Evolutionary conservation across 2,797 vertebrate species (phyloP).

Genomic region (Ctenosaura bakeri): DNA sequence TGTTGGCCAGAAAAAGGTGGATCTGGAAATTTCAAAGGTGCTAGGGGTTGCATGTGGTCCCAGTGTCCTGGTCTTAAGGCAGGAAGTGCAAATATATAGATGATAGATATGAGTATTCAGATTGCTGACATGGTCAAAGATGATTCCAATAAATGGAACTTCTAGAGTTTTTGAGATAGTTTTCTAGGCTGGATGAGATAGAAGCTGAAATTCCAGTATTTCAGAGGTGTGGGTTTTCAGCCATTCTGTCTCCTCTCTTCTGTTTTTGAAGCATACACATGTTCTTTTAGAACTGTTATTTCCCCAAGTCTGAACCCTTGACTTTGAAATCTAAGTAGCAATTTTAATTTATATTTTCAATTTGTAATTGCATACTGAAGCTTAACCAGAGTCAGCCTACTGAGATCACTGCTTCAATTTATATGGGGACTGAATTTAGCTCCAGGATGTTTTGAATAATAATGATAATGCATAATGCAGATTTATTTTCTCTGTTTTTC

Average conservation of each 20-base stretch:
- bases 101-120: background rate
- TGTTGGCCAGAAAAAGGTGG: too few species aligned
- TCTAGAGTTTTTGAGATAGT: background rate
- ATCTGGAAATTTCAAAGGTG: too few species aligned
- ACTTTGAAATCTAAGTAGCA: constrained; percentile 27
- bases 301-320: background rate
- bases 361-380: constrained; percentile 8
- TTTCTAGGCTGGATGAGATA: background rate
- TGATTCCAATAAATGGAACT: background rate
- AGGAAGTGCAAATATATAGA: background rate
- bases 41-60: too few species aligned
- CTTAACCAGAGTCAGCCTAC: constrained; percentile 5
- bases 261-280: constrained; percentile 5
- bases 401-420: constrained; percentile 11
- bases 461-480: constrained; percentile 50
- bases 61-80: background rate
- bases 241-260: background rate
- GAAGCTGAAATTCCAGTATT: background rate
- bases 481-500: constrained; percentile 42
- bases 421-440: constrained; percentile 18
- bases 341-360: constrained; percentile 31
- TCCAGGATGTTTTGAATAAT: constrained; percentile 46
- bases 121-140: background rate
- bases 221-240: background rate
- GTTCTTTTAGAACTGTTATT: constrained; percentile 1